phyloP scores from a whole-genome alignment of 2,797 vertebrate genomes.

The Lates japonicus region DNA sequence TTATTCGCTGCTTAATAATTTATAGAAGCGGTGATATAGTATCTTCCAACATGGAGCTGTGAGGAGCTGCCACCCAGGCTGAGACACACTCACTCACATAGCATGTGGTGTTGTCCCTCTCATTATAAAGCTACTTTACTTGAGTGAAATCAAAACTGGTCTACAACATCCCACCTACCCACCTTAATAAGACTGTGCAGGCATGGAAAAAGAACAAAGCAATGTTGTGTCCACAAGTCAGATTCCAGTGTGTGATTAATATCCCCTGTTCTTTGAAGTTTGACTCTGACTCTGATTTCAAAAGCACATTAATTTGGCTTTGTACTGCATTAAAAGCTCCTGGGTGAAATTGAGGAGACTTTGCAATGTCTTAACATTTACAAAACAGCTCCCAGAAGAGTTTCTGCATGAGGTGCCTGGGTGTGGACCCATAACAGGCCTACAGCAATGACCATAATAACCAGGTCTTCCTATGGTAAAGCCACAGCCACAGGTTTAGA shows the following conservation, averaged over 20 bases:
- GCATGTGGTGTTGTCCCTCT: constrained; percentile 19
- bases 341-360: constrained; percentile 44
- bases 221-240: constrained; percentile 62
- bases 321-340: constrained; percentile 52
- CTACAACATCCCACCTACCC: constrained; percentile 35
- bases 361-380: constrained; percentile 51
- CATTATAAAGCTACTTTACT: constrained; percentile 19
- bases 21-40: constrained; percentile 65
- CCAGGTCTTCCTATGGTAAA: constrained; percentile 2
- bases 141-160: constrained; percentile 47
- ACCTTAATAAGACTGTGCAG: constrained; percentile 39
- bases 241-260: constrained; percentile 73
- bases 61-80: constrained; percentile 43
- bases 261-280: constrained; percentile 73
- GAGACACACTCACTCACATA: constrained; percentile 4
- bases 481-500: constrained; percentile 9
- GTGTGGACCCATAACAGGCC: constrained; percentile 17
- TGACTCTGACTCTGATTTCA: constrained; percentile 62
- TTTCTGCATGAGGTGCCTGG: constrained; percentile 17
- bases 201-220: constrained; percentile 59
- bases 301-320: constrained; percentile 72
- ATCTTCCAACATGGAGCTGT: constrained; percentile 42
- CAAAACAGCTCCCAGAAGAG: constrained; percentile 44
- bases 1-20: constrained; percentile 74
- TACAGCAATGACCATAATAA: constrained; percentile 16